phyloP scores from a whole-genome alignment of 2,797 vertebrate species.

The Pseudopleuronectes americanus region DNA sequence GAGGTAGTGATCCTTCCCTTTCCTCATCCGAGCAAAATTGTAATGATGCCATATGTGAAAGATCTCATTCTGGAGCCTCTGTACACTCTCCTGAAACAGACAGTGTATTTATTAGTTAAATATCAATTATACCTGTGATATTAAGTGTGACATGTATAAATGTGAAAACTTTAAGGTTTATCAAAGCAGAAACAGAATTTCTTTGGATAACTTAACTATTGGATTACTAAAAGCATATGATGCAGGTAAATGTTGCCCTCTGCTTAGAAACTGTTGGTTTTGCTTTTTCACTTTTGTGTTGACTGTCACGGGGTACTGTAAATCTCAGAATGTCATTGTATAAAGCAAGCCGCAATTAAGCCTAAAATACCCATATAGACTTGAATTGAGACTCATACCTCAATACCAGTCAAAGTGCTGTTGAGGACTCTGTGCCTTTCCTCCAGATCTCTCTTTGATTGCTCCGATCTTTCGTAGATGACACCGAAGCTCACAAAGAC shows the following conservation, averaged over 20 bases:
- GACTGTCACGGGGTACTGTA: too few species aligned
- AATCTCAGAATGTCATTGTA: background rate
- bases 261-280: background rate
- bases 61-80: constrained; percentile 75
- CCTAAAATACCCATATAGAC: too few species aligned
- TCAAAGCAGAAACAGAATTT: too few species aligned
- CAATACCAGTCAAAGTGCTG: constrained; percentile 81
- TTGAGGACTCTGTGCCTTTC: constrained; percentile 75
- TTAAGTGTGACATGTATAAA: too few species aligned
- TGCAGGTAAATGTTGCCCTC: background rate
- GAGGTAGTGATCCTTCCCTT: constrained; percentile 81
- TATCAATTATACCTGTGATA: background rate
- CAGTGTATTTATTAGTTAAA: background rate
- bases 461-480: constrained; percentile 78
- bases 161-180: too few species aligned
- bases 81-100: constrained; percentile 74
- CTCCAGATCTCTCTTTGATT: constrained; percentile 24
- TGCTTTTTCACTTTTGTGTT: background rate
- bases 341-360: too few species aligned
- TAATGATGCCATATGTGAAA: constrained; percentile 89
- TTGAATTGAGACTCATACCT: constrained; percentile 64
- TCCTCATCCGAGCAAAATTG: constrained; percentile 86
- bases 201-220: too few species aligned
- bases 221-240: too few species aligned
- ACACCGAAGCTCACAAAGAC: constrained; percentile 89